Percentiles rank a stretch among this genome's conserved stretches.
Conservation (phyloP, 1,140 invertebrate species). For the Anastrepha obliqua region DNA sequence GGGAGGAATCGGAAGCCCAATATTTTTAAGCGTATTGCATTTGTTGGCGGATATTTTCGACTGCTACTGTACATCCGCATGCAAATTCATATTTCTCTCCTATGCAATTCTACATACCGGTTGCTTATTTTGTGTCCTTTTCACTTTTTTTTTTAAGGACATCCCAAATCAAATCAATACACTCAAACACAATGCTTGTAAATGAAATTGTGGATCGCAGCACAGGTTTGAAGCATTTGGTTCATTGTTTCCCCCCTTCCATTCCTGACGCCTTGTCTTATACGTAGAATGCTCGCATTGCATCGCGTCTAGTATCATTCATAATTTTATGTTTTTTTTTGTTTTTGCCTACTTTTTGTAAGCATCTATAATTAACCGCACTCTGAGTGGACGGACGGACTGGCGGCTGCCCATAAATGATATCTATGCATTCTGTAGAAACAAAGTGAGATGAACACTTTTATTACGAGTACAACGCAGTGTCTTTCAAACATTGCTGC, state of each 20-base stretch:
- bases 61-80: not conserved
- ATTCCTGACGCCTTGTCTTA: not conserved
- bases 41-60: not conserved
- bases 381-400: constrained; percentile 25
- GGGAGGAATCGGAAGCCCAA: too few species aligned
- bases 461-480: constrained; percentile 15
- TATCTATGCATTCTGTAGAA: constrained; percentile 16
- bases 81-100: too few species aligned
- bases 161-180: constrained; percentile 16
- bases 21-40: too few species aligned
- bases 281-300: constrained; percentile 55
- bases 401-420: constrained; percentile 27
- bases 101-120: too few species aligned
- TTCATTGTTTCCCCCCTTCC: not conserved
- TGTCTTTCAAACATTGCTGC: not conserved
- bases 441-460: constrained; percentile 27
- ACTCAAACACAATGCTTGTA: not conserved
- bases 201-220: not conserved
- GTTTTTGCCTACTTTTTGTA: constrained; percentile 16
- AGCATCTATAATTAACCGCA: constrained; percentile 50
- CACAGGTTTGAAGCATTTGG: not conserved
- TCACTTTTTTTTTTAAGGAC: not conserved
- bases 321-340: constrained; percentile 37
- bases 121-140: not conserved
- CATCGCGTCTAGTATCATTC: constrained; percentile 21